Conservation (phyloP, 2,113 vertebrate genomes). For the Onychorhynchus coronatus region DNA sequence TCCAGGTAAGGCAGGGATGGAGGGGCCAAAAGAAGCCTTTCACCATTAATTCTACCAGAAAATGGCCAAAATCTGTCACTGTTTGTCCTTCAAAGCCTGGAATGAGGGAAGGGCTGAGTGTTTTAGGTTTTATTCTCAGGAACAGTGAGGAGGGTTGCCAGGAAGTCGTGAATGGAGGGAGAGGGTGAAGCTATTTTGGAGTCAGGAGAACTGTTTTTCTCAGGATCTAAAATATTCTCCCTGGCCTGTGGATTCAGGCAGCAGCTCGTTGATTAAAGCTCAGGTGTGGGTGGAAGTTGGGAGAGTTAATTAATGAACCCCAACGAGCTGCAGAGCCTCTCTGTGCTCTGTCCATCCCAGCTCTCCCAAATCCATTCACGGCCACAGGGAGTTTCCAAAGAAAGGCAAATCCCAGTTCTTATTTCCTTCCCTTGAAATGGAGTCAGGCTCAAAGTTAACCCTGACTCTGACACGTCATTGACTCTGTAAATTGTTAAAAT, state of each 20-base stretch:
- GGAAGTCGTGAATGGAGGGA: too few relatives aligned
- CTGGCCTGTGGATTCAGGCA: background rate
- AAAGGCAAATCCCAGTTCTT: background rate
- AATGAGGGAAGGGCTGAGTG: background rate
- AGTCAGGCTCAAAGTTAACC: background rate
- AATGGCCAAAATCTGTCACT: background rate
- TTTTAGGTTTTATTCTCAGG: background rate
- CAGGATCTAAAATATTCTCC: rapidly evolving
- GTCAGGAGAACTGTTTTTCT: background rate
- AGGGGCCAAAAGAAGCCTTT: background rate
- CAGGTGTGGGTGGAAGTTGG: background rate
- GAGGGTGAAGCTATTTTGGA: background rate
- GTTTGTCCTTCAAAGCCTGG: background rate
- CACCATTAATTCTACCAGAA: background rate
- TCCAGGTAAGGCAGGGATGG: background rate
- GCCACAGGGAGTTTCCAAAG: background rate
- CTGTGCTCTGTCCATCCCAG: background rate
- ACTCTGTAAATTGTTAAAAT: background rate
- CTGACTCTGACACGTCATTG: rapidly evolving
- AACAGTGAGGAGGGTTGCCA: background rate
- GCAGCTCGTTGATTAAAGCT: background rate
- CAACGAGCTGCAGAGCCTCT: background rate
- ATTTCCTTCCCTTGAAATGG: background rate
- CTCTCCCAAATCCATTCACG: rapidly evolving
- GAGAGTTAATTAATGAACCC: background rate